A percentile compares a stretch with the other conserved stretches of the same genome.
These are phyloP conservation scores for Epistrophella euchroma DNA, from an alignment of 2,888 invertebrate genomes.

Conservation along the genomic window DNA sequence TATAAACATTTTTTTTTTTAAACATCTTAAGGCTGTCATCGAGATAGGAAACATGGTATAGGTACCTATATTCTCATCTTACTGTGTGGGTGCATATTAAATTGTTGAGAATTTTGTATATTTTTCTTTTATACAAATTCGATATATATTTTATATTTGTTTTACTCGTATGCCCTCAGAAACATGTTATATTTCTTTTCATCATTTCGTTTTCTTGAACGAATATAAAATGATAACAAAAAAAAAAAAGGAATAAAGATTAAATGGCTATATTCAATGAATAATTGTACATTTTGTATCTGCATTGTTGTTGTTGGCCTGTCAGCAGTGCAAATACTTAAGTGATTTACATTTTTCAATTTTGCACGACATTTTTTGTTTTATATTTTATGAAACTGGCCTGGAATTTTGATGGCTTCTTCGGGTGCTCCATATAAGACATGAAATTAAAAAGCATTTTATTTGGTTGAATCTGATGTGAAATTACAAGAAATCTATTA, in stretches of 20 bases:
- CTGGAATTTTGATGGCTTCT: constrained; percentile 14
- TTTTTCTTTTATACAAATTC: constrained; percentile 27
- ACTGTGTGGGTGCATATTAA: constrained; percentile 74
- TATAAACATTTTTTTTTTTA: constrained; percentile 17
- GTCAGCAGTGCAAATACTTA: constrained; percentile 39
- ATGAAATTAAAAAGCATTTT: background rate
- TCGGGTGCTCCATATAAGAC: background rate
- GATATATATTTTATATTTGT: background rate
- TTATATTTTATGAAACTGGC: constrained; percentile 23
- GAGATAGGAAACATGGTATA: constrained; percentile 54
- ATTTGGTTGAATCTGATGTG: background rate
- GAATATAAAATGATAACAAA: constrained; percentile 21
- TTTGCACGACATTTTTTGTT: constrained; percentile 54
- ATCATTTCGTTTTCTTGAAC: constrained; percentile 13
- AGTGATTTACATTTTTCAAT: constrained; percentile 74
- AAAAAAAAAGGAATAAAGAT: constrained; percentile 43
- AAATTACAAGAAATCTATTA: background rate
- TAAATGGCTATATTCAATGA: constrained; percentile 70
- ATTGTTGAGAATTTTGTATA: constrained; percentile 63
- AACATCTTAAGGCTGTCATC: constrained; percentile 65
- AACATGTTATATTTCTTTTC: constrained; percentile 59
- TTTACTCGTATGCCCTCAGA: constrained; percentile 8
- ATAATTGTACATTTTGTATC: constrained; percentile 61
- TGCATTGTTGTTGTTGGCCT: constrained; percentile 21
- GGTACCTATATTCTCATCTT: constrained; percentile 53